Evolutionary conservation across 1,140 invertebrate species (phyloP), one percentile per base, ranked within the genome.

Genomic region (Drosophila tani): DNA sequence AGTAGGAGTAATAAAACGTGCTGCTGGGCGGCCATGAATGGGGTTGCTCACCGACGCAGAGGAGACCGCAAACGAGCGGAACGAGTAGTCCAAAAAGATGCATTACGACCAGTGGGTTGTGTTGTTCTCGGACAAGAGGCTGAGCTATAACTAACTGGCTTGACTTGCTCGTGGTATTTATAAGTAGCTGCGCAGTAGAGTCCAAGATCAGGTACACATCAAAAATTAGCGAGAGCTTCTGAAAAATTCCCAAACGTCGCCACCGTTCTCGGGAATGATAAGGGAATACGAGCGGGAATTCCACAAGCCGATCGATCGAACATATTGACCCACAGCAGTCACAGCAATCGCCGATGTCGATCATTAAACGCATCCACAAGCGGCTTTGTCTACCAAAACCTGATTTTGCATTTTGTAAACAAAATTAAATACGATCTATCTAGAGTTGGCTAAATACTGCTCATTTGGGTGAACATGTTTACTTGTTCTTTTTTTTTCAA

Each of bases 331-430:
- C 29, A 27, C 21, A 50, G 49, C 27, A 29, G 6, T 29, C 27
- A 29, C 27, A 29, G 21, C 27, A 49, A 40, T 58, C 51, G 38
- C 9, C 21, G 35, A 46, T 21, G 53, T 17, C 19, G 32, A 55
- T 70, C 40, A 15, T 69, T 19, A 71, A 81, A 17, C 59, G 76
- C 49, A 78, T 81, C 12, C 70, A 91, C 53, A 70, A 82, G 11
- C 73, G 84, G 27, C 74, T 82, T 2, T 83, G 77, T 27, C 69
- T 92, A 47, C 75, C 87, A 45, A 91, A 91, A 91, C 57, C 58
- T 91, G 38, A 82, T 91, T 88, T 62, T 85, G 80, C 67, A 76
- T 75, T 24, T 66, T 24, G 57, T 63, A 63, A 66, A 46, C 50
- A 69, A 71, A 17, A 41, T 43, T 2, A 59, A 38, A 38, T 3